Percentiles rank a stretch among this genome's conserved stretches.
phyloP scores from a whole-genome alignment of 1,140 invertebrate species.

The Telenomus remus region DNA sequence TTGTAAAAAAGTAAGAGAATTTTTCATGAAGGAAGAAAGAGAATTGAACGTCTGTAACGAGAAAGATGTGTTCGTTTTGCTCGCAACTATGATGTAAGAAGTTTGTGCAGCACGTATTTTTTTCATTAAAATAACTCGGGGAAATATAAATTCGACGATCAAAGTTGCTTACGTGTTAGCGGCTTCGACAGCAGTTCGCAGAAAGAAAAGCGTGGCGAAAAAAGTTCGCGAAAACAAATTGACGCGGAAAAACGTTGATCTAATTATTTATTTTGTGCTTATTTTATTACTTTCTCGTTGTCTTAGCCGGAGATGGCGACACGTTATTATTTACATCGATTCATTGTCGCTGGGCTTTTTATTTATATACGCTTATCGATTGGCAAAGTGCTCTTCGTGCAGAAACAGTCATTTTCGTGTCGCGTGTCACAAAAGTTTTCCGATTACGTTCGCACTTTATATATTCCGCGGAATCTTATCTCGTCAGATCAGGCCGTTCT shows the following conservation, averaged over 20 bases:
- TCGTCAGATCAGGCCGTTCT: conserved; percentile 15
- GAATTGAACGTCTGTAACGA: too few species aligned
- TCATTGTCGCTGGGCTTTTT: background rate
- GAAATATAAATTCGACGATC: conserved; percentile 39
- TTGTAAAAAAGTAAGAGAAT: too few species aligned
- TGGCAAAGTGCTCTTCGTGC: conserved; percentile 13
- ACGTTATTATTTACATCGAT: background rate
- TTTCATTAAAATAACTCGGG: conserved; percentile 46
- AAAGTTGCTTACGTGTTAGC: conserved; percentile 43
- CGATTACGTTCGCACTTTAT: conserved; percentile 38
- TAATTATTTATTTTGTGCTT: conserved; percentile 1
- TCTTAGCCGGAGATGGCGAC: background rate
- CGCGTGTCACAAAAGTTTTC: conserved; percentile 41
- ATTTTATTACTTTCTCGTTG: background rate
- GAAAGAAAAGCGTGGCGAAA: conserved; percentile 5
- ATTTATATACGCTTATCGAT: conserved; percentile 20
- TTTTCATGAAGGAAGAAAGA: too few species aligned
- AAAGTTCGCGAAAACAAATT: conserved; percentile 20
- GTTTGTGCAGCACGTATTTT: conserved; percentile 36
- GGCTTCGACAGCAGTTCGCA: conserved; percentile 9
- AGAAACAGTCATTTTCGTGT: conserved; percentile 29
- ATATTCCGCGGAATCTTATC: conserved; percentile 28
- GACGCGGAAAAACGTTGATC: background rate
- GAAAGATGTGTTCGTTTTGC: too few species aligned
- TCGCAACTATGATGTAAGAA: conserved; percentile 8